These are phyloP conservation scores for Drosophila kurseongensis DNA, from an alignment of 1,140 invertebrate genomes.

Conservation along the genomic window DNA sequence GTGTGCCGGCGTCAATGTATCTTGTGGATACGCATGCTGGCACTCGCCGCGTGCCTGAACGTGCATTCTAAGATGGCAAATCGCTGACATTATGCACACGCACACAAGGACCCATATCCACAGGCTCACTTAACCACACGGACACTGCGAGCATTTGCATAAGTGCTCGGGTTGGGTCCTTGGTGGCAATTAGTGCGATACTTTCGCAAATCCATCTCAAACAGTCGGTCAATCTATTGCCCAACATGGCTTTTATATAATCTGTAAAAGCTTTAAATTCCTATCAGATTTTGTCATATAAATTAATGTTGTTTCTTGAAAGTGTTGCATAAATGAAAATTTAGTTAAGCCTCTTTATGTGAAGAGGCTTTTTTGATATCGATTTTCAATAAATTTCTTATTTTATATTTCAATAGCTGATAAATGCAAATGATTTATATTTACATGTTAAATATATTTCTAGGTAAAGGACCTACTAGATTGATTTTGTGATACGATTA, in stretches of 20 bases:
- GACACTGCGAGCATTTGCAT: conserved; percentile 27
- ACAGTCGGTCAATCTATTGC: background rate
- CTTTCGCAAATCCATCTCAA: conserved; percentile 20
- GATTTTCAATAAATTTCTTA: background rate
- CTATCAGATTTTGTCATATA: too few relatives aligned
- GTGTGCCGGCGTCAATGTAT: conserved; percentile 59
- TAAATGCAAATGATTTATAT: background rate
- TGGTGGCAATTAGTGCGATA: conserved; percentile 56
- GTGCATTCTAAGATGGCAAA: conserved; percentile 42
- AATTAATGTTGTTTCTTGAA: too few relatives aligned
- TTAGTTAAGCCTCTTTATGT: too few relatives aligned
- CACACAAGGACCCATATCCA: conserved; percentile 12
- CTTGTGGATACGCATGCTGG: conserved; percentile 55
- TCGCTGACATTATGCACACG: conserved; percentile 51
- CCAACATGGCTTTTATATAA: background rate
- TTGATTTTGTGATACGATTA: background rate
- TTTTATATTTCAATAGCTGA: background rate
- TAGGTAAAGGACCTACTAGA: too few relatives aligned
- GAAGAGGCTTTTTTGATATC: too few relatives aligned
- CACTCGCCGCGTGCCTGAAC: conserved; percentile 24
- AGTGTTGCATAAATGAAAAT: too few relatives aligned
- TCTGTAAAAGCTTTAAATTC: background rate
- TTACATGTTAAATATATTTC: too few relatives aligned
- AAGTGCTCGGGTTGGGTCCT: conserved; percentile 26
- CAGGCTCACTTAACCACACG: conserved; percentile 12